Conservation (phyloP, 1,140 invertebrate genomes). For the Conopomorpha cramerella region DNA sequence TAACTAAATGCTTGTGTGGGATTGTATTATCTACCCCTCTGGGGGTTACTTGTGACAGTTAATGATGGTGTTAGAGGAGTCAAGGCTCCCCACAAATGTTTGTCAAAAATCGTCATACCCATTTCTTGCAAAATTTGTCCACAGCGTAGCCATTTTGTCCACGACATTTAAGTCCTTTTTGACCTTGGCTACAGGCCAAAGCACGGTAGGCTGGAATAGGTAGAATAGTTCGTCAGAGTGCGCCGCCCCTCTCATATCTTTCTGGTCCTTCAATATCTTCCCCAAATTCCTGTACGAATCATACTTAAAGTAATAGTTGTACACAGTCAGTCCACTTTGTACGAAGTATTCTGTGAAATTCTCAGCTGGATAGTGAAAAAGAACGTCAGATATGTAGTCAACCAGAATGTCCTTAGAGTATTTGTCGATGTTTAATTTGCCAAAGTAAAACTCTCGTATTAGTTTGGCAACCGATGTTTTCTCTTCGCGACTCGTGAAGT, state of each 20-base stretch:
- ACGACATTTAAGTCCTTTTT: conserved; percentile 9
- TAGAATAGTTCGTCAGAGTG: conserved; percentile 18
- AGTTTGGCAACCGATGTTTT: background rate
- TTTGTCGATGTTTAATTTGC: background rate
- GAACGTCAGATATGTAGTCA: conserved; percentile 9
- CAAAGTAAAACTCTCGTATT: conserved; percentile 4
- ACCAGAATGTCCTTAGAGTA: background rate
- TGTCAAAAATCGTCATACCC: too few species aligned
- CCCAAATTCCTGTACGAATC: conserved; percentile 17
- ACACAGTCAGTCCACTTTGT: conserved; percentile 8
- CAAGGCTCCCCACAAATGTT: too few species aligned
- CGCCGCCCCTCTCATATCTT: conserved; percentile 10
- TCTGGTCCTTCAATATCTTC: conserved; percentile 11
- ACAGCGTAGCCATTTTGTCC: conserved; percentile 14
- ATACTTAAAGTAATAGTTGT: conserved; percentile 22
- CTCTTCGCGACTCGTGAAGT: conserved; percentile 2
- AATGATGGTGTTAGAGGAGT: too few species aligned
- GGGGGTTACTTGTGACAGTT: too few species aligned
- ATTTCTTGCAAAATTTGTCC: conserved; percentile 19
- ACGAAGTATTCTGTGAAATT: conserved; percentile 1
- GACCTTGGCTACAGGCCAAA: conserved; percentile 3
- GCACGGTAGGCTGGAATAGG: conserved; percentile 9
- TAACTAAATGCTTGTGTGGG: too few species aligned
- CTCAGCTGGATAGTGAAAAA: conserved; percentile 12
- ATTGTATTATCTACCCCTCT: too few species aligned